Base-by-base conservation (phyloP, 2,113 vertebrate genomes). In the Meles meles region DNA sequence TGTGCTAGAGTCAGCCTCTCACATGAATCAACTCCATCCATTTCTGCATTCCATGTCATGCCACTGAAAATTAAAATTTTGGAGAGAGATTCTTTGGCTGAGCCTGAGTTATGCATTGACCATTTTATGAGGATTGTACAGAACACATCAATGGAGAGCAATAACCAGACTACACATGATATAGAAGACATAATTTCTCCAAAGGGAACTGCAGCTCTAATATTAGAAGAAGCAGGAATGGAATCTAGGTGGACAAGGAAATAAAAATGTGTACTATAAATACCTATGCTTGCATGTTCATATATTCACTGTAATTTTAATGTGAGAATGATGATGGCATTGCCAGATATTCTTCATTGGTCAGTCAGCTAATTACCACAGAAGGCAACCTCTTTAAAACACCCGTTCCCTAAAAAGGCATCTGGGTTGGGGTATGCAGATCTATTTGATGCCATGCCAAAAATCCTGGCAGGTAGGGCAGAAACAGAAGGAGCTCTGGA, bases 361-460 rank as follows among this genome's bases (percentile, higher is more conserved):
- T 91, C 52, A 57, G 7, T 82, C 15, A 49, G 25, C 31, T 97
- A 94, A 96, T 80, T 77, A 90, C 67, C 93, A 91, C 52, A 97
- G 94, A 94, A 82, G 18, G 65, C 9, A 88, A 57, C n/a, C 39
- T 91, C 76, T 95, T 95, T 82, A 85, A 74, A 94, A 63, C 29
- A 47, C 65, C 8, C 13, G 0, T 74, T 95, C 72, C 86, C 77
- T 79, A 31, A 27, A 69, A 18, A 80, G 65, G 44, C 1, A 92
- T 84, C 74, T 72, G 44, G 57, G 42, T 18, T 71, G 25, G 23
- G 39, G 7, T 44, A 11, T 49, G n/a, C 31, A 52, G 52, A 37
- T 9, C 14, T 97, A 42, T 86, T 83, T 96, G 81, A 94, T 91
- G 52, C 7, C 67, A 3, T 57, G 87, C 80, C 93, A 84, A 86